Evolutionary conservation across 2,888 invertebrate species (phyloP), one percentile per base, ranked within the genome.

Genomic region (Athalia cordata): DNA sequence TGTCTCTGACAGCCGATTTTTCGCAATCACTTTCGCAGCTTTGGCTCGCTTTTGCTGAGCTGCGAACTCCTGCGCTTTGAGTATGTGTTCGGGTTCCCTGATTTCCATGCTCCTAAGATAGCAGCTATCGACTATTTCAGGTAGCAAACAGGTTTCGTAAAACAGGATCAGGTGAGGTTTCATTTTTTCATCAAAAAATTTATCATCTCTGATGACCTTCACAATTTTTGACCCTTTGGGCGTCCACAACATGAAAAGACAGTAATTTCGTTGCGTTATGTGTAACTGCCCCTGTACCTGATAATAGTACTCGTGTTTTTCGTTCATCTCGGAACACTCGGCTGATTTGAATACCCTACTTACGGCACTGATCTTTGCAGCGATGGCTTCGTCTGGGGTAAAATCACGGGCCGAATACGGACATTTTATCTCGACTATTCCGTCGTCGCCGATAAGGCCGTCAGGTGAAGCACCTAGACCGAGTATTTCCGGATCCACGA

Each of bases 51-150:
- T 64, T 64, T 43, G 64, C 11, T 64, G 29, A 29, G 45, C 29
- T 7, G 45, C 64, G 5, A 11, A 9, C 43, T 78, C 52, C 43
- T 64, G 78, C 0, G 80, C 81, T 11, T 77, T 57, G 11, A 80
- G 52, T 15, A 80, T 78, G 50, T 81, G 79, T 1, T 43, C 47
- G 11, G 82, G 82, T 45, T 83, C 80, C 8, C 80, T 66, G n/a
- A 83, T 81, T 2, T 79, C 74, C 81, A 81, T 81, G 68, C 43
- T 78, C 45, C 81, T 61, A 11, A 57, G 62, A 9, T 77, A 49
- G 0, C 81, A 68, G 75, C 81, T 80, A 62, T 85, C 83, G 3
- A 85, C 45, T 7, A 84, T 85, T 81, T 85, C 83, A 11, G 83
- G 83, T 4, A 84, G 75, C 43, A 84, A 9, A 55, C 82, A 83